A percentile compares a stretch with the other conserved stretches of the same genome.
These are phyloP conservation scores for Aporrectodea caliginosa DNA, from an alignment of 1,140 invertebrate species.

Conservation along the genomic window DNA sequence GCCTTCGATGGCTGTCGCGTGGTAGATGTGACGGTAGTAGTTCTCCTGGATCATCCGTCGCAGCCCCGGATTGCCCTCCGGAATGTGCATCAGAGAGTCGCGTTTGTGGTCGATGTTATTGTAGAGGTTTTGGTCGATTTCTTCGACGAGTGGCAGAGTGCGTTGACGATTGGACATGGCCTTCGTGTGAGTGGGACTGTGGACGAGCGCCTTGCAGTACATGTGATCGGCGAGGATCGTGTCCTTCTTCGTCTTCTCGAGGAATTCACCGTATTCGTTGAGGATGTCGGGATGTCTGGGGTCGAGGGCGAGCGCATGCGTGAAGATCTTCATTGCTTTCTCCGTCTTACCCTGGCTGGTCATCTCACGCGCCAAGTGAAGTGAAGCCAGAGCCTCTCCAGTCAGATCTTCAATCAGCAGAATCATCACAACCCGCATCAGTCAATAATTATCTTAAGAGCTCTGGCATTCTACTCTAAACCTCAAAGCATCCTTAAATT, in stretches of 20 bases:
- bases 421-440: no score
- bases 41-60: constrained; percentile 85
- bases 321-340: constrained; percentile 81
- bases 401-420: constrained; percentile 38
- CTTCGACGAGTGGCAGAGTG: constrained; percentile 82
- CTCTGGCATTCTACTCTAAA: no score
- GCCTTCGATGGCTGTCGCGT: constrained; percentile 94
- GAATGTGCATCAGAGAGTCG: constrained; percentile 73
- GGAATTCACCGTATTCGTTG: constrained; percentile 87
- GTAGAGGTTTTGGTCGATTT: constrained; percentile 76
- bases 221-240: constrained; percentile 84
- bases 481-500: no score
- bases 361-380: constrained; percentile 80
- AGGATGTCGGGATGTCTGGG: constrained; percentile 88
- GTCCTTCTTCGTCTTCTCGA: constrained; percentile 81
- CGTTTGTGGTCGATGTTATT: constrained; percentile 80
- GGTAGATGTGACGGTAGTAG: constrained; percentile 94
- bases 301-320: constrained; percentile 80
- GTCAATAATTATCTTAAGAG: no score
- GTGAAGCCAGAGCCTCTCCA: constrained; percentile 73
- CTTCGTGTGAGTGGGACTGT: constrained; percentile 76
- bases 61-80: constrained; percentile 72
- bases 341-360: constrained; percentile 73
- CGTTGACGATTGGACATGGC: constrained; percentile 67
- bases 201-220: constrained; percentile 75